Evolutionary conservation across 2,888 invertebrate species (phyloP), one percentile per base, ranked within the genome.

Genomic region (Netelia virgata): DNA sequence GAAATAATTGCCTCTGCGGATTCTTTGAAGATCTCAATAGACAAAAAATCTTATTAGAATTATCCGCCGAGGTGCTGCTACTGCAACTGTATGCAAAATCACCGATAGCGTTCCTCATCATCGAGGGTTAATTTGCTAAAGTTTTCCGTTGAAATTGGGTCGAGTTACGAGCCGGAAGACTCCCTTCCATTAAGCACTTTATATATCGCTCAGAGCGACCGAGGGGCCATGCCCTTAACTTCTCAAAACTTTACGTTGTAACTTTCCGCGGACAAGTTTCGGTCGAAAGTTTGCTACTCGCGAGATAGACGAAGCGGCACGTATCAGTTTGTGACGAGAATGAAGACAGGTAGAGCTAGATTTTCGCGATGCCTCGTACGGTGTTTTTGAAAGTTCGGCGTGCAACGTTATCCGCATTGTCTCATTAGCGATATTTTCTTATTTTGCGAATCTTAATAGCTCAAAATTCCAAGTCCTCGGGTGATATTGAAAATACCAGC

Each of bases 121-220:
- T 69, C 47, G 72, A 36, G 20, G 23, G 50, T 64, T 72, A 81
- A 84, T 84, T 84, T 81, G 50, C 50, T 43, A 81, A 77, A 77
- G 77, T 81, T 76, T 77, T 47, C 3, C 43, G 47, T 23, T 18
- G 68, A 84, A 84, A 84, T 81, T 81, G 43, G 84, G 84, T 81
- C 81, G 77, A 72, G 59, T 84, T 76, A 80, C 72, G 43, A 77
- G 47, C 72, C 59, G 14, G 47, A 63, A 81, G 66, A 68, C 53
- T 18, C 43, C 59, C 59, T 76, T 80, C 61, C 72, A 63, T 81
- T 69, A 80, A 72, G 16, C 81, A 69, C 63, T 70, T 81, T 50
- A 55, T 47, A 63, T 11, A 79, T 53, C 36, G 84, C 55, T 81
- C 36, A 55, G 36, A 55, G 57, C 57, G 73, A 63, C 57, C 69